A percentile compares a stretch with the other conserved stretches of the same genome.
Conservation (phyloP, 2,113 vertebrate genomes). For the Saccopteryx leptura region DNA sequence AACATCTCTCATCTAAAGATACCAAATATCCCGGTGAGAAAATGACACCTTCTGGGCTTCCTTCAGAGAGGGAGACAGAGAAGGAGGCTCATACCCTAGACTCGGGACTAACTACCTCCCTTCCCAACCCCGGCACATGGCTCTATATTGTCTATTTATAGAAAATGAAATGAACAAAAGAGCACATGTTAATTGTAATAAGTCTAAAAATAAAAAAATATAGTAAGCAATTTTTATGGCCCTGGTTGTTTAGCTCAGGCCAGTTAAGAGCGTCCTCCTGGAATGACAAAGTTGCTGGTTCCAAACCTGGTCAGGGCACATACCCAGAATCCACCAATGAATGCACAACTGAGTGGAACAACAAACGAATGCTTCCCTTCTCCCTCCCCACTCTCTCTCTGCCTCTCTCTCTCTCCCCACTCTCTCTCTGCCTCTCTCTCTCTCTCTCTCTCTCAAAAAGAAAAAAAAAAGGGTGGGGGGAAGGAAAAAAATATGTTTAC, state of each 20-base stretch:
- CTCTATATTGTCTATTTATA: neutral
- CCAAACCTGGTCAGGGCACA: too few relatives aligned
- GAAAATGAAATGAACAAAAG: neutral
- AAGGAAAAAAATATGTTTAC: neutral
- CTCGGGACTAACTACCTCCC: neutral
- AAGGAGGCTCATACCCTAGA: neutral
- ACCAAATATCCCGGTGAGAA: neutral
- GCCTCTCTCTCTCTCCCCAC: too few relatives aligned
- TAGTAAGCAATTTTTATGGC: neutral
- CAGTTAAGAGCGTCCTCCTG: too few relatives aligned
- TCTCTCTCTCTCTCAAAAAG: too few relatives aligned
- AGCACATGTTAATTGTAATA: neutral
- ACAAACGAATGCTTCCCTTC: too few relatives aligned
- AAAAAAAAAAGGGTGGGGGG: too few relatives aligned
- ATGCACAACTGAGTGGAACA: too few relatives aligned
- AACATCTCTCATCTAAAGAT: neutral
- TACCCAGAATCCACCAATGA: too few relatives aligned
- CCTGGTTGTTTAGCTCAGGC: too few relatives aligned
- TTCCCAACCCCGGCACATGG: neutral
- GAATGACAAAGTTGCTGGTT: too few relatives aligned
- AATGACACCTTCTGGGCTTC: neutral
- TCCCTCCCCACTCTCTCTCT: too few relatives aligned
- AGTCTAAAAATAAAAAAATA: neutral
- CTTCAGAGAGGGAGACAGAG: neutral
- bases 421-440: too few relatives aligned